A percentile compares a stretch with the other conserved stretches of the same genome.
These are phyloP conservation scores for Ciconia maguari DNA, from an alignment of 2,113 vertebrate species.

Conservation along the genomic window DNA sequence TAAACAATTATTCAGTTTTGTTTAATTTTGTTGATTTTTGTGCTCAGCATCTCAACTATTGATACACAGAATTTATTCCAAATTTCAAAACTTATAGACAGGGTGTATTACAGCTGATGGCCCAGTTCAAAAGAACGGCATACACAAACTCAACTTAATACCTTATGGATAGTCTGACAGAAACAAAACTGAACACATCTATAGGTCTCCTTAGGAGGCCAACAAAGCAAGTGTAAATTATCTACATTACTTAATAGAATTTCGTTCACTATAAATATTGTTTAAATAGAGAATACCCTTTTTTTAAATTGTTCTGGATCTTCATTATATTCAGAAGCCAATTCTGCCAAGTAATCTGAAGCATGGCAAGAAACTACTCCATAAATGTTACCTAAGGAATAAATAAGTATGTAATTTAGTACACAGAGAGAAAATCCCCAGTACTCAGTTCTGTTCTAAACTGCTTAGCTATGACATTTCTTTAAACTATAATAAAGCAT, in stretches of 20 bases:
- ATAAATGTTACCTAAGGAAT: constrained; percentile 38
- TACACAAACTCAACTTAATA: not conserved
- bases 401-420: not conserved
- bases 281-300: constrained; percentile 66
- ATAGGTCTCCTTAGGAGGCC: not conserved
- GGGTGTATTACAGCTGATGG: not conserved
- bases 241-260: not conserved
- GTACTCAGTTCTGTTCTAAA: not conserved
- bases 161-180: not conserved
- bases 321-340: constrained; percentile 57
- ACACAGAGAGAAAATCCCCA: not conserved
- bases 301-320: constrained; percentile 64
- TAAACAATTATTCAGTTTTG: not conserved
- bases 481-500: not conserved
- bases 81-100: not conserved
- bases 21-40: not conserved
- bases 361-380: constrained; percentile 19
- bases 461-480: not conserved
- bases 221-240: not conserved
- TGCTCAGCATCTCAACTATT: not conserved
- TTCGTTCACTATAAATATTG: not conserved
- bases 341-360: constrained; percentile 49
- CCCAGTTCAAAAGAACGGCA: not conserved
- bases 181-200: not conserved
- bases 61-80: not conserved